Conservation (phyloP, 2,113 vertebrate species). For the Aythya baeri region DNA sequence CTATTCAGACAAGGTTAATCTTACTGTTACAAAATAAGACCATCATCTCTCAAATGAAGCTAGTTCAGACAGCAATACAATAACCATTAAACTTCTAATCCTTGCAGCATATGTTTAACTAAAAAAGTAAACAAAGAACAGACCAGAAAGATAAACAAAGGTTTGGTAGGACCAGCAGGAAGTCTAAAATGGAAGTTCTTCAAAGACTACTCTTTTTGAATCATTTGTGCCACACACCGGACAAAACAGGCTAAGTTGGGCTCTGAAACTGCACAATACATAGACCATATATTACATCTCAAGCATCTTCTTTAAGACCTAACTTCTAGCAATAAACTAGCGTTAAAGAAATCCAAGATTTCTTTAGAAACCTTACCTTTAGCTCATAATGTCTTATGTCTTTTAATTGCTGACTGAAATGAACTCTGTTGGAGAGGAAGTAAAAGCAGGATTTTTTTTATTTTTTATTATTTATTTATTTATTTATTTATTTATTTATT, state of each 20-base stretch:
- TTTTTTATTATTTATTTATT: too few species aligned
- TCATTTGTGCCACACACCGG: background rate
- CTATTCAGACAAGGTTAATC: background rate
- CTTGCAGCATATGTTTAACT: background rate
- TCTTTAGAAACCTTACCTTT: too few species aligned
- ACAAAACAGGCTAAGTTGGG: background rate
- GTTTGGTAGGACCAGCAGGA: background rate
- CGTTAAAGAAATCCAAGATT: background rate
- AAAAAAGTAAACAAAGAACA: background rate
- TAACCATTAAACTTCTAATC: background rate
- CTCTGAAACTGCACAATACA: background rate
- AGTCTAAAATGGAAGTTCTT: background rate
- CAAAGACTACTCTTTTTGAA: background rate
- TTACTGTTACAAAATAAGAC: slow-evolving; percentile 1
- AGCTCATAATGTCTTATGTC: background rate
- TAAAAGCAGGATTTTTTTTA: background rate
- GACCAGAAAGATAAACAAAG: background rate
- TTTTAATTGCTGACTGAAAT: slow-evolving; percentile 26
- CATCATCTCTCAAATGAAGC: background rate
- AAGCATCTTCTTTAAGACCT: background rate
- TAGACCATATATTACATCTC: background rate
- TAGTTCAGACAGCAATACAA: background rate
- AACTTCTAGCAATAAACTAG: background rate
- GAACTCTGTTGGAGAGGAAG: background rate
- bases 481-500: background rate